Conservation (phyloP, 2,888 invertebrate genomes). For the Apamea sordens region DNA sequence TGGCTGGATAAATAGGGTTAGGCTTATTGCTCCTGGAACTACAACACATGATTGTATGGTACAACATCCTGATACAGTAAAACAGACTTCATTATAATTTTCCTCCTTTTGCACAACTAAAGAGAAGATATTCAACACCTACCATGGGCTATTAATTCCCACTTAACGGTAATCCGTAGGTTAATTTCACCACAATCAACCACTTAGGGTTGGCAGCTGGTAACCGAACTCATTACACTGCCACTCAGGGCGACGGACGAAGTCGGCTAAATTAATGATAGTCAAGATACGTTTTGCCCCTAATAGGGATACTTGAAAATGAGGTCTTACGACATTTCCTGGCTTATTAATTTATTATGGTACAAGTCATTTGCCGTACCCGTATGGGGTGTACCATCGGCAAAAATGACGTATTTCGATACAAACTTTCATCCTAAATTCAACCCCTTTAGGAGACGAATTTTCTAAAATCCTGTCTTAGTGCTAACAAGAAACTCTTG, state of each 20-base stretch:
- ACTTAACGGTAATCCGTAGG: conserved; percentile 56
- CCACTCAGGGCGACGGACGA: conserved; percentile 73
- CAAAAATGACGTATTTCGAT: neutral
- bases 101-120: neutral
- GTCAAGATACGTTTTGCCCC: conserved; percentile 66
- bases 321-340: conserved; percentile 48
- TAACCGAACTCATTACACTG: conserved; percentile 75
- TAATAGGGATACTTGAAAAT: conserved; percentile 60
- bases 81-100: neutral
- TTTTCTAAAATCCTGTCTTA: neutral
- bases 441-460: neutral
- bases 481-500: too few species aligned
- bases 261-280: conserved; percentile 60
- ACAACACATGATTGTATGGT: neutral
- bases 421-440: too few species aligned
- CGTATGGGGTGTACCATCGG: neutral
- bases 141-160: conserved; percentile 59
- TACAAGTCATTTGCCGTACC: neutral
- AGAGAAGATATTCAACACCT: conserved; percentile 31
- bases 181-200: conserved; percentile 76
- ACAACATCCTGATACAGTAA: neutral
- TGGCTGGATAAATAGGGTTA: neutral
- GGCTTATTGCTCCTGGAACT: neutral
- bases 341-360: conserved; percentile 55
- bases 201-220: conserved; percentile 68